Evolutionary conservation across 2,797 vertebrate genomes (phyloP).

Genomic region (Acanthis flammea): DNA sequence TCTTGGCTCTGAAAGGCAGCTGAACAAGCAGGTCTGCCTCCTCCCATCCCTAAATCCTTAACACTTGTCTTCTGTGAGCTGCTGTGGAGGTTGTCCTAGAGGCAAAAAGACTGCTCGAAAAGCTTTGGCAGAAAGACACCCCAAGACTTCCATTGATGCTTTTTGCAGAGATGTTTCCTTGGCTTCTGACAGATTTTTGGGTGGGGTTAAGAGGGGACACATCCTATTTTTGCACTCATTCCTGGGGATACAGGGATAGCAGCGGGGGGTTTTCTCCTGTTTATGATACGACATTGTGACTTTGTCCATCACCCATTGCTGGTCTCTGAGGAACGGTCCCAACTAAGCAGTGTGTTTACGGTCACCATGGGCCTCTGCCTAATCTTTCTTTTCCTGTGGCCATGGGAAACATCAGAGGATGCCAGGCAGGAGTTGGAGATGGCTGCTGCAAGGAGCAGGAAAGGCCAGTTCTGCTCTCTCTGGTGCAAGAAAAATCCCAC

Average conservation of each 20-base stretch:
- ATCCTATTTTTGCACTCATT: not conserved
- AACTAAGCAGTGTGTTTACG: not conserved
- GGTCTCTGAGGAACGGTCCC: not conserved
- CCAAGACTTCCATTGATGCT: not conserved
- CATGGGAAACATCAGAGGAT: not conserved
- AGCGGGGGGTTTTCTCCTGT: accelerated
- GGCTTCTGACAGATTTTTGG: not conserved
- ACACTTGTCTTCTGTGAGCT: not conserved
- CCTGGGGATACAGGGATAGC: not conserved
- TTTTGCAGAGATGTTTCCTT: not conserved
- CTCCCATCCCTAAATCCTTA: not conserved
- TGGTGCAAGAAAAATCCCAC: not conserved
- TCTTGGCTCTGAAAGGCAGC: not conserved
- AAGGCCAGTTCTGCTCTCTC: not conserved
- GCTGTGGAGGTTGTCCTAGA: not conserved
- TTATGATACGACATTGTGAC: accelerated
- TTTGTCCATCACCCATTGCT: accelerated
- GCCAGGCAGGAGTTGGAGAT: not conserved
- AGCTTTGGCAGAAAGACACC: not conserved
- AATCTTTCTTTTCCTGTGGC: not conserved
- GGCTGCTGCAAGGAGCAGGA: not conserved
- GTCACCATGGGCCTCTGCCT: not conserved
- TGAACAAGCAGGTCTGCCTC: constrained; percentile 1
- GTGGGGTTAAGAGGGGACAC: not conserved
- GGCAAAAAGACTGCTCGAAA: not conserved